A percentile compares a stretch with the other conserved stretches of the same genome.
Conservation (phyloP, 1,140 invertebrate genomes). For the Drosophila takahashii region DNA sequence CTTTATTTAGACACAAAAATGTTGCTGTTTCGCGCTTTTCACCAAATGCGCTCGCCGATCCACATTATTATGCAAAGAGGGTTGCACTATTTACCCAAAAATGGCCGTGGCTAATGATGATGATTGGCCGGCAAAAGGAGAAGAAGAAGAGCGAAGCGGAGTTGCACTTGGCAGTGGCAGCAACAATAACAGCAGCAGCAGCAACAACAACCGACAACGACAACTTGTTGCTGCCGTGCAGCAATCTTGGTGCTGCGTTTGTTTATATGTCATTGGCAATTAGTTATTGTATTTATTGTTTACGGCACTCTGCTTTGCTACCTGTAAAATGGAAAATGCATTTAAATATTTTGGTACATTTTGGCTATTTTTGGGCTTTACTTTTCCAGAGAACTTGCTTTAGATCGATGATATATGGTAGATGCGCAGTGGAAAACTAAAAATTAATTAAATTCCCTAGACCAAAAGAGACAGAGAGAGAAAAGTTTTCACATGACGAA, state of each 20-base stretch:
- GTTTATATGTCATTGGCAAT: constrained; percentile 80
- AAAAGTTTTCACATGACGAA: constrained; percentile 59
- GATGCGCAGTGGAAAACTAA: constrained; percentile 7
- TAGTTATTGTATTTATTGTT: constrained; percentile 68
- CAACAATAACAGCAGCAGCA: constrained; percentile 4
- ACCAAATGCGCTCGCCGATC: constrained; percentile 77
- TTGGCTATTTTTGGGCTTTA: background rate
- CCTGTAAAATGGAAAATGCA: background rate
- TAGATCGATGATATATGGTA: constrained; percentile 5
- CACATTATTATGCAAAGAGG: constrained; percentile 83
- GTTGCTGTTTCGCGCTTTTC: constrained; percentile 81
- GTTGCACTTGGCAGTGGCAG: constrained; percentile 55
- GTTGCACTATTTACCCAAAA: constrained; percentile 84
- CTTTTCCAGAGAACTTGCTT: constrained; percentile 4
- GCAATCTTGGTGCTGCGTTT: constrained; percentile 31
- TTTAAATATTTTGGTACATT: constrained; percentile 27
- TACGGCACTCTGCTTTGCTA: constrained; percentile 26
- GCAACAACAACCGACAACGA: constrained; percentile 2
- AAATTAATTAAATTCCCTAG: constrained; percentile 7
- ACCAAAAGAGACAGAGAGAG: background rate
- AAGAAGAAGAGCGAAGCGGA: constrained; percentile 19
- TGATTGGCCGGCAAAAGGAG: constrained; percentile 62
- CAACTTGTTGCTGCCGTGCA: constrained; percentile 14
- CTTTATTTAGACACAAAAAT: constrained; percentile 83
- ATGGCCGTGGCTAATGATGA: constrained; percentile 81